phyloP scores from a whole-genome alignment of 2,888 invertebrate species.

The Celastrina argiolus region DNA sequence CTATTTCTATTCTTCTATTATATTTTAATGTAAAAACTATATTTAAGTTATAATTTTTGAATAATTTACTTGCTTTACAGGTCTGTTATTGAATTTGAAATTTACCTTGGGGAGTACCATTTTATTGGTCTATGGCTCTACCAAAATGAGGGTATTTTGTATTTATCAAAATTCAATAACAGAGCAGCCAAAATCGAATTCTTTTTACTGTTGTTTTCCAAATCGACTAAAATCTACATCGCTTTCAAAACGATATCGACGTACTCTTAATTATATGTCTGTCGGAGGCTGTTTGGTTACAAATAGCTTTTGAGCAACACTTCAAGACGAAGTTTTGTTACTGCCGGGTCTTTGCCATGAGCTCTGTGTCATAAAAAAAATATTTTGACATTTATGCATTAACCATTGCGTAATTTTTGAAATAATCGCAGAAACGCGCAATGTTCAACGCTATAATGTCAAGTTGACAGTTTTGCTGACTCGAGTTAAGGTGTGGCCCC shows the following conservation, averaged over 20 bases:
- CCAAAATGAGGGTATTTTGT: not conserved
- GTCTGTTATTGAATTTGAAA: constrained; percentile 3
- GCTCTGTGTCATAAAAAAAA: not conserved
- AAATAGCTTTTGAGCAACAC: constrained; percentile 73
- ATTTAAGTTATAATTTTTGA: constrained; percentile 2
- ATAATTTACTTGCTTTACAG: not conserved
- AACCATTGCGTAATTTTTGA: not conserved
- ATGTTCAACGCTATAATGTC: not conserved
- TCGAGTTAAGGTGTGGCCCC: not conserved
- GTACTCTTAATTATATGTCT: constrained; percentile 75
- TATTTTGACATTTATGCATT: not conserved
- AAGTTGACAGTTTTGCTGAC: not conserved
- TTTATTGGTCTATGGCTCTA: not conserved
- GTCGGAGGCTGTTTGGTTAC: constrained; percentile 72
- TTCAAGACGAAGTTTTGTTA: constrained; percentile 70
- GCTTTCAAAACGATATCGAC: constrained; percentile 14
- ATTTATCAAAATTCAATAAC: not conserved
- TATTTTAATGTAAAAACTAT: not conserved
- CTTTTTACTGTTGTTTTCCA: constrained; percentile 3
- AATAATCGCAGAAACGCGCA: not conserved
- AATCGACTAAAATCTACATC: not conserved
- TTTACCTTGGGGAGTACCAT: not conserved
- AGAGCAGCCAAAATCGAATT: not conserved
- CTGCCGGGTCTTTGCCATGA: constrained; percentile 38
- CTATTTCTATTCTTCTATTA: constrained; percentile 9